Conservation (phyloP, 2,888 invertebrate species). For the Ormia ochracea region DNA sequence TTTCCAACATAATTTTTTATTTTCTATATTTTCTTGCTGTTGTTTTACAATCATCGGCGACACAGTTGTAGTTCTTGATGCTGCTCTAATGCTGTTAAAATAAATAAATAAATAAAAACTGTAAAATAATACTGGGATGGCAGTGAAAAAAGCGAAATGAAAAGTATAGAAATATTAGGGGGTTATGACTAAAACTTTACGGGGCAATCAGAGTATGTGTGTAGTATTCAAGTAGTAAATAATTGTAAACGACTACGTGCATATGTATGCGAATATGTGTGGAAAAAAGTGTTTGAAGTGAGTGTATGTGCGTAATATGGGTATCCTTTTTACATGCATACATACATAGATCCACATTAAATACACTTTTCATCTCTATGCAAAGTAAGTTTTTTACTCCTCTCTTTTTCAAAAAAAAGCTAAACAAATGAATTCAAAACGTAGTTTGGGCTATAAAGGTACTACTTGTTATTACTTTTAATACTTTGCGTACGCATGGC, state of each 20-base stretch:
- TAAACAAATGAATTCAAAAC: conserved; percentile 57
- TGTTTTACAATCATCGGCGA: conserved; percentile 62
- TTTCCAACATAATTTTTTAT: conserved; percentile 56
- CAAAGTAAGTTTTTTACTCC: conserved; percentile 29
- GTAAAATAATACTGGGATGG: conserved; percentile 34
- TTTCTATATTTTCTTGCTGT: conserved; percentile 62
- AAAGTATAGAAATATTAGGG: conserved; percentile 57
- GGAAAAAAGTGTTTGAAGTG: conserved; percentile 8
- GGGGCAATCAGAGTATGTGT: conserved; percentile 40
- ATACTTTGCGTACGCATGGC: conserved; percentile 66
- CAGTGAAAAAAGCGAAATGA: conserved; percentile 40
- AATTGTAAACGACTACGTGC: conserved; percentile 52
- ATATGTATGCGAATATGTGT: conserved; percentile 33
- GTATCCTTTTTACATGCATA: conserved; percentile 69
- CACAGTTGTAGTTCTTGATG: conserved; percentile 68
- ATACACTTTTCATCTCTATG: conserved; percentile 68
- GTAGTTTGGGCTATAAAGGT: conserved; percentile 67
- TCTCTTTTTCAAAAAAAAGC: conserved; percentile 29
- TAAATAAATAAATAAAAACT: conserved; percentile 28
- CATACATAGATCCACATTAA: conserved; percentile 39
- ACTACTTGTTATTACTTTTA: conserved; percentile 75
- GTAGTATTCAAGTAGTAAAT: conserved; percentile 61
- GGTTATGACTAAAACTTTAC: conserved; percentile 59
- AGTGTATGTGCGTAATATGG: conserved; percentile 57
- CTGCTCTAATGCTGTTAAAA: conserved; percentile 66